phyloP scores from a whole-genome alignment of 2,797 vertebrate species.

The Enteromius treurensis region DNA sequence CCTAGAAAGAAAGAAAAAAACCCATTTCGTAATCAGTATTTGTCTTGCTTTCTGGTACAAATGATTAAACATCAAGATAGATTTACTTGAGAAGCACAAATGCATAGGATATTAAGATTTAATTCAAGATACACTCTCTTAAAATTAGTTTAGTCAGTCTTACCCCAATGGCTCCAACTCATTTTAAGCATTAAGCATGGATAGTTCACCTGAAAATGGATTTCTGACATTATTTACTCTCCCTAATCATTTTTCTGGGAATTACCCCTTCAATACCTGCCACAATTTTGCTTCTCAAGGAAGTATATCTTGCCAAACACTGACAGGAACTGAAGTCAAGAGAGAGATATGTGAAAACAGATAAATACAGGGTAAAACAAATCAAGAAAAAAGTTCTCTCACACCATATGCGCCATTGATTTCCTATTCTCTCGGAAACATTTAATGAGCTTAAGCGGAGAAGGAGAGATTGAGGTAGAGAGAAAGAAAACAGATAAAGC shows the following conservation, averaged over 20 bases:
- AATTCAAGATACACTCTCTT: not conserved
- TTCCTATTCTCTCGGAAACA: constrained; percentile 84
- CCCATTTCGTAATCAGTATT: not conserved
- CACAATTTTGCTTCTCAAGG: not conserved
- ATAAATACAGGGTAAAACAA: constrained; percentile 75
- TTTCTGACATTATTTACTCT: not conserved
- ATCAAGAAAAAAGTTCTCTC: constrained; percentile 77
- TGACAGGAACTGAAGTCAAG: constrained; percentile 45
- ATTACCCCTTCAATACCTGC: not conserved
- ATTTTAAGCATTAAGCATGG: not conserved
- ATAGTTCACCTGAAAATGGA: not conserved
- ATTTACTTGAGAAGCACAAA: not conserved
- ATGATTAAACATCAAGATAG: not conserved
- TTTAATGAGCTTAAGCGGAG: constrained; percentile 82
- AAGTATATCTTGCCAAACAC: not conserved
- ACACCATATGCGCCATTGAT: constrained; percentile 81
- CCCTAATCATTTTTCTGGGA: not conserved
- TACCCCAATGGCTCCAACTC: not conserved
- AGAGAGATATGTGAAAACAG: constrained; percentile 66
- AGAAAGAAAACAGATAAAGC: constrained; percentile 27
- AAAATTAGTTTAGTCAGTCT: not conserved
- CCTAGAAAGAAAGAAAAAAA: constrained; percentile 41
- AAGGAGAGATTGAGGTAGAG: constrained; percentile 44
- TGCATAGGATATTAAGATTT: not conserved
- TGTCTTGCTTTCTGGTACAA: not conserved